phyloP scores from a whole-genome alignment of 2,888 invertebrate species.

The Osedax frankpressi region DNA sequence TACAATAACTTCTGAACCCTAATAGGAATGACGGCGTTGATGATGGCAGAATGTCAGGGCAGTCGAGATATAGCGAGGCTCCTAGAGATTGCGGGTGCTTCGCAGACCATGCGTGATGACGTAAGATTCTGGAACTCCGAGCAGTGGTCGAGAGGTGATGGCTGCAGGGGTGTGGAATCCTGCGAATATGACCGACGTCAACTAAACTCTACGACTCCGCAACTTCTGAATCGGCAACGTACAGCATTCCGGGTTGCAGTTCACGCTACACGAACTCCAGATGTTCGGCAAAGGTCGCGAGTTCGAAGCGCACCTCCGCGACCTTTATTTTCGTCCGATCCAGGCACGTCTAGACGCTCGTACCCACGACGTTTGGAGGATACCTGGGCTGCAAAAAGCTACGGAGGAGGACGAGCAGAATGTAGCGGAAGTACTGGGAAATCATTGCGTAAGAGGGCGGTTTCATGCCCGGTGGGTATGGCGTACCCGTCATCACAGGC shows the following conservation, averaged over 20 bases:
- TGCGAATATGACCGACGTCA: not conserved
- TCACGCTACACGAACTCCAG: not conserved
- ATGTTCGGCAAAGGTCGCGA: not conserved
- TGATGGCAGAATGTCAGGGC: not conserved
- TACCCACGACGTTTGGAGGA: not conserved
- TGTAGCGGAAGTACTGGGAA: too few relatives aligned
- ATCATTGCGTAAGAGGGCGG: too few relatives aligned
- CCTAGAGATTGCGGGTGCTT: not conserved
- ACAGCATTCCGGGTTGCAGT: not conserved
- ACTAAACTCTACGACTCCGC: not conserved
- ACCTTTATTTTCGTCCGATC: not conserved
- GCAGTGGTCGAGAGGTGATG: conserved; percentile 1
- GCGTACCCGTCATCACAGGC: too few relatives aligned
- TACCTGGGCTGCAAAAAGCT: not conserved
- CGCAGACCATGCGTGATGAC: not conserved
- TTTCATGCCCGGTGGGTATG: too few relatives aligned
- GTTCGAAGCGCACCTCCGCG: not conserved
- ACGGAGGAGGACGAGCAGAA: not conserved
- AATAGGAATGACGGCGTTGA: conserved; percentile 11
- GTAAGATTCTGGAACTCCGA: conserved; percentile 7
- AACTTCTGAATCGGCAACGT: not conserved
- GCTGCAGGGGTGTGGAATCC: not conserved
- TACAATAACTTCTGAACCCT: too few relatives aligned
- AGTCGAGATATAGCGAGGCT: not conserved
- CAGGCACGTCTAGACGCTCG: not conserved